Base-by-base conservation (phyloP, 1,140 invertebrate genomes). In the Helicoverpa armigera region DNA sequence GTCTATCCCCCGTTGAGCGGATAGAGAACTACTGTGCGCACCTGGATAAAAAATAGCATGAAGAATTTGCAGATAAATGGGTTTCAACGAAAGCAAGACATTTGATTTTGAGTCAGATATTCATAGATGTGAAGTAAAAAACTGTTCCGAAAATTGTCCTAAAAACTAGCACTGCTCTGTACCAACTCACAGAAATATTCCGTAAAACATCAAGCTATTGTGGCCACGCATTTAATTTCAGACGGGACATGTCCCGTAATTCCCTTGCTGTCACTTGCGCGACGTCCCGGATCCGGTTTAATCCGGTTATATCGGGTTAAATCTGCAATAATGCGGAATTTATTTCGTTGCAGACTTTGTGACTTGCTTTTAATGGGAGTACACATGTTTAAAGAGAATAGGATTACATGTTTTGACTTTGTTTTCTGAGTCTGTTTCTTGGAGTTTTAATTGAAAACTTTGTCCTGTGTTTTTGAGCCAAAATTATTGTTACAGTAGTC, bases 231-330 rank as follows among this genome's bases (percentile, higher is more conserved):
- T 83, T 83, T 82, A 82, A 82, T 82, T 82, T 82, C 81, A 82
- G 70, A 69, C 75, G 35, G 73, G 63, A 76, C 54, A 13, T 50
- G 75, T 53, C 53, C 73, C 73, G 80, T 81, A 76, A 76, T 76
- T 61, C 69, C 67, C 67, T 35, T 14, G 58, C 75, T 73, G 78
- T 83, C 79, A 78, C 70, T 79, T 75, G 56, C 75, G 80, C 76
- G 56, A 72, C 83, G 73, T 67, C 70, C 69, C 56, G 61, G 67
- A 84, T 82, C 77, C 83, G 43, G 76, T 80, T 79, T 84, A 84
- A 84, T 82, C 83, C 83, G 65, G 80, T 81, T 81, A 76, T 81
- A 81, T 81, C 80, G 54, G 80, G 76, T 61, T 79, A 82, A 84
- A 80, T 81, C 83, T 79, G 77, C 77, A 82, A 77, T 84, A 84